Percentiles rank a stretch among this genome's conserved stretches.
These are phyloP conservation scores for Tanypteryx hageni DNA, from an alignment of 2,888 invertebrate genomes.

Conservation along the genomic window DNA sequence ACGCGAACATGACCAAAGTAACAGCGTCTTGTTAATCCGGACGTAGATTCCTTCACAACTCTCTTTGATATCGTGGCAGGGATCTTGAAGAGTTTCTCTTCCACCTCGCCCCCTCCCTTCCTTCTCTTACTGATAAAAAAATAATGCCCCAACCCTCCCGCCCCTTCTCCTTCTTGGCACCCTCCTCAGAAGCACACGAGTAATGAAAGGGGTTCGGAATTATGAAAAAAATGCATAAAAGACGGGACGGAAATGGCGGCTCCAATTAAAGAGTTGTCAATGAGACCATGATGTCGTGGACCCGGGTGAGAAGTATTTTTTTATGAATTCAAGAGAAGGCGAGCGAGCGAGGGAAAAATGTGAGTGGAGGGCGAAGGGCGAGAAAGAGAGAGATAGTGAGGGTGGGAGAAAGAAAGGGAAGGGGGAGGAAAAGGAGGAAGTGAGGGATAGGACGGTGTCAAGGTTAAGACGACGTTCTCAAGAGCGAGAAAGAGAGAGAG, in stretches of 20 bases:
- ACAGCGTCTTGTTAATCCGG: constrained; percentile 3
- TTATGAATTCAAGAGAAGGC: background rate
- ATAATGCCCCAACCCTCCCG: background rate
- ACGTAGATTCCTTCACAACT: background rate
- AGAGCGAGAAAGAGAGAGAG: background rate
- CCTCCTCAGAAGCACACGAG: background rate
- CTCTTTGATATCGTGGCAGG: background rate
- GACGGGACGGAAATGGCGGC: constrained; percentile 51
- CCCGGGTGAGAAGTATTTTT: background rate
- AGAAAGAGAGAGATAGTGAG: background rate
- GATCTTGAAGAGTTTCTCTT: background rate
- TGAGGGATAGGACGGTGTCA: constrained; percentile 9
- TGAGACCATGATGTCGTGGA: constrained; percentile 5
- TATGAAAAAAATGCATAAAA: constrained; percentile 30
- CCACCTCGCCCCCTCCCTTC: background rate
- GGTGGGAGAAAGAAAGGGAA: background rate
- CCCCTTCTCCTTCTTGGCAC: background rate
- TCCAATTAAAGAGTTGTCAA: constrained; percentile 58
- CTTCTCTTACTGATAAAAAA: background rate
- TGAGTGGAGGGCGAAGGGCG: background rate
- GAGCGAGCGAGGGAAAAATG: background rate
- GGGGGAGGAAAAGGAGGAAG: background rate
- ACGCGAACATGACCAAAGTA: background rate
- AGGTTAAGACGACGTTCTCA: background rate
- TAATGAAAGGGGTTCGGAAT: constrained; percentile 39